phyloP scores from a whole-genome alignment of 2,797 vertebrate species.

The Sorex maritimensis region DNA sequence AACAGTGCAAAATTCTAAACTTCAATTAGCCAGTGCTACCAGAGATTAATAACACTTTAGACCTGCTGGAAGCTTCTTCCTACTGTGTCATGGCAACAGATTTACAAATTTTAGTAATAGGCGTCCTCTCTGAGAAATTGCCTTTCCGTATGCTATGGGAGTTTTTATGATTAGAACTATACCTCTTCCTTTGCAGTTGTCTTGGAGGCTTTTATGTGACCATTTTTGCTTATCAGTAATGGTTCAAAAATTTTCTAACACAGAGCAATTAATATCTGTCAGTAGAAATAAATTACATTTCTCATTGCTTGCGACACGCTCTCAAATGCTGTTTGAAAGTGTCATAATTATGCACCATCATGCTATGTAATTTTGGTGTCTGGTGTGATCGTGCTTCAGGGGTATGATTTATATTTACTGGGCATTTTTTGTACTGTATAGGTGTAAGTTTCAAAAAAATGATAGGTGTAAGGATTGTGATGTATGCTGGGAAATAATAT shows the following conservation, averaged over 20 bases:
- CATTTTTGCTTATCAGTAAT: constrained; percentile 85
- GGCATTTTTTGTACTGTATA: background rate
- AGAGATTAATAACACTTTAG: constrained; percentile 76
- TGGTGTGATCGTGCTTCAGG: constrained; percentile 61
- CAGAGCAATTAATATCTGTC: constrained; percentile 87
- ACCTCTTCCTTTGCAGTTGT: constrained; percentile 74
- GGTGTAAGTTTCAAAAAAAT: constrained; percentile 61
- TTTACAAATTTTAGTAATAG: constrained; percentile 84
- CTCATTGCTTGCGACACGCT: constrained; percentile 79
- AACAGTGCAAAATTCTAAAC: constrained; percentile 67
- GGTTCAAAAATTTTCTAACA: constrained; percentile 82
- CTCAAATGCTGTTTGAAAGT: constrained; percentile 82
- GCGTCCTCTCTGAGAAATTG: constrained; percentile 80
- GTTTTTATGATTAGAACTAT: constrained; percentile 70
- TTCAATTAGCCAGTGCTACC: constrained; percentile 76
- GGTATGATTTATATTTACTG: constrained; percentile 69
- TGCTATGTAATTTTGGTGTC: constrained; percentile 73
- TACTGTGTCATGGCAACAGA: constrained; percentile 70
- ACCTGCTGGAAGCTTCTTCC: constrained; percentile 61
- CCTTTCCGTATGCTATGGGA: constrained; percentile 63
- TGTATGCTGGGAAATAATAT: constrained; percentile 57
- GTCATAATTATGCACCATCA: constrained; percentile 85
- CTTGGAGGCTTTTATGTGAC: constrained; percentile 74
- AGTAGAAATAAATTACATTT: constrained; percentile 88
- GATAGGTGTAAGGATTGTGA: constrained; percentile 52